These are phyloP conservation scores for Engraulis encrasicolus DNA, from an alignment of 2,113 vertebrate genomes.

Conservation along the genomic window DNA sequence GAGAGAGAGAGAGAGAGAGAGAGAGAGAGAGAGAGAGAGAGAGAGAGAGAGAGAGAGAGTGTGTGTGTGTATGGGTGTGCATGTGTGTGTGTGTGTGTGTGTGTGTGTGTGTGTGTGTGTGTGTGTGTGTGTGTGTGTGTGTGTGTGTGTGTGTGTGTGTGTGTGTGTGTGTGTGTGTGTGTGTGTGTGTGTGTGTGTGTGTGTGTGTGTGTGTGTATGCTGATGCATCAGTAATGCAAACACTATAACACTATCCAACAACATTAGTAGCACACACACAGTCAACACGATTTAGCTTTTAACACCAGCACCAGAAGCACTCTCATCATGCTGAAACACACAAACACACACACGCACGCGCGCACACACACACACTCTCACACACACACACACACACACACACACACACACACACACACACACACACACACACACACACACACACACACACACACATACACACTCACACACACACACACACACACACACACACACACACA, in stretches of 20 bases:
- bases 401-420: not conserved
- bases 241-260: not conserved
- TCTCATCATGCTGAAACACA: not conserved
- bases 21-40: too few relatives aligned
- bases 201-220: not conserved
- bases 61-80: not conserved
- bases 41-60: not conserved
- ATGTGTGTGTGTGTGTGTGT: not conserved
- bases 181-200: not conserved
- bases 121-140: not conserved
- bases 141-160: not conserved
- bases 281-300: not conserved
- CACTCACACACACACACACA: not conserved
- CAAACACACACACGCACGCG: not conserved
- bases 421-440: not conserved
- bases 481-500: not conserved
- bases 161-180: not conserved
- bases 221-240: too few relatives aligned
- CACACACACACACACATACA: not conserved
- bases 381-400: too few relatives aligned
- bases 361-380: not conserved
- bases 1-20: too few relatives aligned
- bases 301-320: not conserved
- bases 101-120: not conserved
- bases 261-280: not conserved